Percentiles rank a stretch among this genome's conserved stretches.
phyloP scores from a whole-genome alignment of 2,113 vertebrate species.

The Myotis yumanensis region DNA sequence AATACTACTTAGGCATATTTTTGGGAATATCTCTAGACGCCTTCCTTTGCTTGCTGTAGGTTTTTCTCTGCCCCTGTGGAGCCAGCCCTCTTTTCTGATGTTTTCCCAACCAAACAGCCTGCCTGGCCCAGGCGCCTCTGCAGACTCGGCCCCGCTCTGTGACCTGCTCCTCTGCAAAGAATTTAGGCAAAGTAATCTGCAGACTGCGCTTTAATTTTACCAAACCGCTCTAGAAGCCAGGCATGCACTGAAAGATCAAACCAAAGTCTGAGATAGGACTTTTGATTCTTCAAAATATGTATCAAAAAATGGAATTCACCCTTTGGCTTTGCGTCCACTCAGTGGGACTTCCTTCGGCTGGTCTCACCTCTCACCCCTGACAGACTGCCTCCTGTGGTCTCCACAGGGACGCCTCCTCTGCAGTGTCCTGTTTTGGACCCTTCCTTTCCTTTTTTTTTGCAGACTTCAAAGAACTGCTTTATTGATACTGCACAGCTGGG shows the following conservation, averaged over 20 bases:
- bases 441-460: background rate
- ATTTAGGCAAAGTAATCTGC: background rate
- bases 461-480: slow-evolving; percentile 84
- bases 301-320: background rate
- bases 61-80: background rate
- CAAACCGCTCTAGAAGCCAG: background rate
- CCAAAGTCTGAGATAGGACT: background rate
- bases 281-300: background rate
- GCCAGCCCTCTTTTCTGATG: background rate
- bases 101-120: background rate
- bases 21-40: background rate
- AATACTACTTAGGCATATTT: background rate
- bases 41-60: background rate
- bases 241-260: too few relatives aligned
- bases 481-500: slow-evolving; percentile 81
- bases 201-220: background rate
- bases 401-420: background rate
- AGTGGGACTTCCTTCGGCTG: background rate
- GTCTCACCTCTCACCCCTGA: background rate
- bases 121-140: background rate
- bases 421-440: background rate
- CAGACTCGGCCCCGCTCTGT: background rate
- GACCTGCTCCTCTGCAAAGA: background rate
- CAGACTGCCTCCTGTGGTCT: background rate
- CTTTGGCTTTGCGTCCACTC: background rate